Base-by-base conservation (phyloP, 2,888 invertebrate species). In the Linnaemya vulpina region DNA sequence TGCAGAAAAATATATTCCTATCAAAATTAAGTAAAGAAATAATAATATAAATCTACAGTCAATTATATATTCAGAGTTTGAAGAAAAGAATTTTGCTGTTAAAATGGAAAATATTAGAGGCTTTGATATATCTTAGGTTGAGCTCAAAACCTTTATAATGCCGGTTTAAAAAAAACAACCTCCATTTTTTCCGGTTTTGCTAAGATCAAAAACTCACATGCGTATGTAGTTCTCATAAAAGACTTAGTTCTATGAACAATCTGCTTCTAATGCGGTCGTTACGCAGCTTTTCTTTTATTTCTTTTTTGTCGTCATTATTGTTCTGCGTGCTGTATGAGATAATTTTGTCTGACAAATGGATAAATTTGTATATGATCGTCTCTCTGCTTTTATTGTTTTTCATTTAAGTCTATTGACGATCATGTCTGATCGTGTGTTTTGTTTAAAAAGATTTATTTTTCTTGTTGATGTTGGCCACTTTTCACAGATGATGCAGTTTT, bases 301-400 rank as follows among this genome's bases (percentile, higher is more conserved):
- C n/a, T 40, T 30, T 46, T 35, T 67, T 51, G 40, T 67, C 68
- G 65, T 71, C 67, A 67, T 49, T 40, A 58, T 38, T 65, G 70
- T 43, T 70, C 22, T 22, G 51, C 38, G 53, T 30, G 43, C n/a
- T 20, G 25, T 35, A 62, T 62, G 17, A 40, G 5, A 62, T 4
- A 40, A n/a, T 60, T 77, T 70, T 51, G 70, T 40, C 80, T 40
- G 67, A 67, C 67, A 73, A 80, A 74, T 51, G n/a, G 60, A 74
- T 30, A 51, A 74, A 67, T 80, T 80, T 80, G 58, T 80, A 51
- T 74, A 40, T 60, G 74, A 80, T 67, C 20, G 74, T 60, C 40
- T 80, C 58, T 67, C 58, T 49, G 40, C 8, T 73, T 49, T 73
- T 80, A 11, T 55, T 53, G 38, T 30, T 53, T 78, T 63, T 17